These are phyloP conservation scores for Pachyramphus minor DNA, from an alignment of 2,113 vertebrate species.

Conservation along the genomic window DNA sequence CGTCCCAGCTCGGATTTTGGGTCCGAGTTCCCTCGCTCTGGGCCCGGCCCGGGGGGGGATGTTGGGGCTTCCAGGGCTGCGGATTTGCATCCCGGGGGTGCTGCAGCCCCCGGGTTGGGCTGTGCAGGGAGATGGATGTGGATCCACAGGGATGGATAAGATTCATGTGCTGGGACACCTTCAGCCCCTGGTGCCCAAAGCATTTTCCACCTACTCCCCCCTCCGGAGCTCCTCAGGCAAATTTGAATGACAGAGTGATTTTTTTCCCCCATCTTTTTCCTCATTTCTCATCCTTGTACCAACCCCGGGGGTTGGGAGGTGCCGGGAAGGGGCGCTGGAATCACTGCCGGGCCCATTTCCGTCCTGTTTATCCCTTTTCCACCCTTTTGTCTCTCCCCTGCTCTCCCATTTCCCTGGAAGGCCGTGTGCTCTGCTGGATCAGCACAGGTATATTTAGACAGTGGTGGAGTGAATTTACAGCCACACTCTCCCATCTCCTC, in stretches of 20 bases:
- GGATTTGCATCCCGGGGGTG: not conserved
- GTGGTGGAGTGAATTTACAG: not conserved
- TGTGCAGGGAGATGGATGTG: rapidly evolving
- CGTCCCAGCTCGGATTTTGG: not conserved
- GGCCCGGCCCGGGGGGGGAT: not conserved
- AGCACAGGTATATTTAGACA: not conserved
- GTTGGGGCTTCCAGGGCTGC: not conserved
- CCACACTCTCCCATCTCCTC: not conserved
- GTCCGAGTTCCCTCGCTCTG: not conserved
- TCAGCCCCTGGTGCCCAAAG: rapidly evolving
- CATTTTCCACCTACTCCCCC: not conserved
- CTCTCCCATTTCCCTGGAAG: not conserved
- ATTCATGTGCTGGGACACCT: not conserved
- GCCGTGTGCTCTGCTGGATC: not conserved
- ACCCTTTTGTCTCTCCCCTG: not conserved
- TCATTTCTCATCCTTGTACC: not conserved
- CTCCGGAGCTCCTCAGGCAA: not conserved
- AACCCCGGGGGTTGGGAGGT: rapidly evolving
- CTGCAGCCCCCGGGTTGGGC: not conserved
- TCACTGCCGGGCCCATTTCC: rapidly evolving
- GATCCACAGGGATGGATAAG: rapidly evolving
- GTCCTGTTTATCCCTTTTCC: not conserved
- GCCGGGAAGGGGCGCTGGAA: rapidly evolving
- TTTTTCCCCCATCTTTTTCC: not conserved
- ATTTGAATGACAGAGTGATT: not conserved